Evolutionary conservation across 2,113 vertebrate genomes (phyloP), one percentile per base, ranked within the genome.

Genomic region (Piaya cayana): DNA sequence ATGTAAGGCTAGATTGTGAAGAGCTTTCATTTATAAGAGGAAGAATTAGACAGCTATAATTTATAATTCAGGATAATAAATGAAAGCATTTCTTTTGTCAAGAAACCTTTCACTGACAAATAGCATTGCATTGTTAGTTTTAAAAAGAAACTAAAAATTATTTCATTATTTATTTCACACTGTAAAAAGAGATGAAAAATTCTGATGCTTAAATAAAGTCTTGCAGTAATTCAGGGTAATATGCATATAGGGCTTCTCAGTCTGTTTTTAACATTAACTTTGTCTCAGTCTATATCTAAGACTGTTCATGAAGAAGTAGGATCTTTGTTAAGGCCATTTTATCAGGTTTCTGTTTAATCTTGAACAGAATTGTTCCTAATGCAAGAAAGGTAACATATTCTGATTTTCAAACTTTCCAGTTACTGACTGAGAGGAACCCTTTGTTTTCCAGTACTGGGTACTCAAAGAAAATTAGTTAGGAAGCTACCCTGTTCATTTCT

Each of bases 21-120:
- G 68, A 96, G 76, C 91, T 88, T 84, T 97, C 94, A 95, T 94
- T 96, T 97, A 82, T 76, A 65, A 94, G 21, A 58, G 25, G 71
- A 90, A 93, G 96, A 95, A 95, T 97, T 96, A 95, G 77, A 96
- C 82, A 95, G 64, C 95, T 97, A 76, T 97, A 97, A 97, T 97
- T 97, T 97, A 93, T 96, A 93, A 94, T 93, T 96, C 92, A 96
- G 55, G 60, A 45, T 96, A 94, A 97, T 96, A 88, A 93, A 91
- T 94, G 92, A 93, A 97, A 92, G 93, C 84, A 81, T 92, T 95
- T 80, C 83, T 95, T 92, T 93, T 96, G 93, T 97, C 84, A 93
- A 83, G 88, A 92, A 90, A 34, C 43, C 68, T 96, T 96, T 93
- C 71, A 84, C 71, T 96, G 92, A 53, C 67, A 93, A 96, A 91